These are phyloP conservation scores for Corapipo altera DNA, from an alignment of 2,113 vertebrate genomes.

Conservation along the genomic window DNA sequence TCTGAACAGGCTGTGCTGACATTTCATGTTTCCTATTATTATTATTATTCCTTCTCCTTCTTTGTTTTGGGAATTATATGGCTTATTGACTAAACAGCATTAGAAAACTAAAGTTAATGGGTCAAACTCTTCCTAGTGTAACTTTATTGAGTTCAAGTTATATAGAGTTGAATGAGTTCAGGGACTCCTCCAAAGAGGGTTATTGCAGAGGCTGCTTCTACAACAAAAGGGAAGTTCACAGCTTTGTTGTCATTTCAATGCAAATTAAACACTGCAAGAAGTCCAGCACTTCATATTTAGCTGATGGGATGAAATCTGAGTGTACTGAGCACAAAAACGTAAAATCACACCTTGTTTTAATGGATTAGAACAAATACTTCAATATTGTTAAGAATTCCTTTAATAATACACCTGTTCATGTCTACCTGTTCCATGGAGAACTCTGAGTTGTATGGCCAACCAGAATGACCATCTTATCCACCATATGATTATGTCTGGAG, in stretches of 20 bases:
- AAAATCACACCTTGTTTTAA: background rate
- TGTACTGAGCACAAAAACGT: background rate
- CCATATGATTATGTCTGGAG: too few species aligned
- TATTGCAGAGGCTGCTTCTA: background rate
- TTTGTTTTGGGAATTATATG: slow-evolving; percentile 31
- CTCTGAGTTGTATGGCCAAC: background rate
- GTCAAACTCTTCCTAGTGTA: slow-evolving; percentile 1
- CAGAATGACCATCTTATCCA: background rate
- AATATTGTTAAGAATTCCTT: background rate
- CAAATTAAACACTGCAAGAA: background rate
- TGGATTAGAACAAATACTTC: background rate
- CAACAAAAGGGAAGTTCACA: background rate
- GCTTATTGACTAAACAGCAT: slow-evolving; percentile 40
- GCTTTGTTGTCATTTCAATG: background rate
- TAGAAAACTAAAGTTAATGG: slow-evolving; percentile 34
- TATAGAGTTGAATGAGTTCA: slow-evolving; percentile 6
- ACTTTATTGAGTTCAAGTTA: slow-evolving; percentile 10
- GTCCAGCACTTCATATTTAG: background rate
- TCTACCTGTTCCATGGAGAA: background rate
- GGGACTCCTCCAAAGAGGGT: background rate
- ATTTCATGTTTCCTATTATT: slow-evolving; percentile 11
- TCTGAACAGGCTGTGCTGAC: background rate
- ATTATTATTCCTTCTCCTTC: background rate
- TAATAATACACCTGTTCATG: background rate
- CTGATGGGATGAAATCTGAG: background rate